Conservation (phyloP, 2,888 invertebrate genomes). For the Pyrrhia umbra region DNA sequence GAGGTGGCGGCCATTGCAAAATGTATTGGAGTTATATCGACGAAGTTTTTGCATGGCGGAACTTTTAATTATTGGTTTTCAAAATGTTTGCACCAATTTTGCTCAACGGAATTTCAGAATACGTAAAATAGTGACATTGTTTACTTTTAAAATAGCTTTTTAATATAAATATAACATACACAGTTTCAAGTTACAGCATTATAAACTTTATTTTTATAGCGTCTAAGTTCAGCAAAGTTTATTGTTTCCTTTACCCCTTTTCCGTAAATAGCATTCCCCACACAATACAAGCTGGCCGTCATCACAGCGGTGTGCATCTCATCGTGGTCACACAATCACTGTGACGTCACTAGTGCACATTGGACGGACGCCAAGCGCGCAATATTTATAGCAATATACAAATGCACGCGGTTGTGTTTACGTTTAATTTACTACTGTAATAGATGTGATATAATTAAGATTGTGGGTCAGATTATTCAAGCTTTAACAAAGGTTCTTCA, state of each 20-base stretch:
- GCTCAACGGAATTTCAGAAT: slow-evolving; percentile 21
- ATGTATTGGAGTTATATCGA: slow-evolving; percentile 16
- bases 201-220: too few relatives aligned
- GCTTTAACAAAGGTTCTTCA: too few relatives aligned
- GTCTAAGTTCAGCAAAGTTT: too few relatives aligned
- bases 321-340: slow-evolving; percentile 4
- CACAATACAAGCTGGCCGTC: background rate
- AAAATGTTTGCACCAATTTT: slow-evolving; percentile 42
- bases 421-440: slow-evolving; percentile 2
- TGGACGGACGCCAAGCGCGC: slow-evolving; percentile 28
- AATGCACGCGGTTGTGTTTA: background rate
- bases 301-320: background rate
- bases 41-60: slow-evolving; percentile 57
- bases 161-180: too few relatives aligned
- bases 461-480: too few relatives aligned
- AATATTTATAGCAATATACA: slow-evolving; percentile 35
- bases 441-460: background rate
- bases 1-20: slow-evolving; percentile 28
- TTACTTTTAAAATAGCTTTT: background rate
- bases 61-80: slow-evolving; percentile 71
- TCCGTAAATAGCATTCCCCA: background rate
- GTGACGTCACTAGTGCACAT: slow-evolving; percentile 1
- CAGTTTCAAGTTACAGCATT: too few relatives aligned
- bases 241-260: too few relatives aligned
- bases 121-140: slow-evolving; percentile 19